A percentile compares a stretch with the other conserved stretches of the same genome.
These are phyloP conservation scores for Zosterops hypoxanthus DNA, from an alignment of 2,113 vertebrate genomes.

Conservation along the genomic window DNA sequence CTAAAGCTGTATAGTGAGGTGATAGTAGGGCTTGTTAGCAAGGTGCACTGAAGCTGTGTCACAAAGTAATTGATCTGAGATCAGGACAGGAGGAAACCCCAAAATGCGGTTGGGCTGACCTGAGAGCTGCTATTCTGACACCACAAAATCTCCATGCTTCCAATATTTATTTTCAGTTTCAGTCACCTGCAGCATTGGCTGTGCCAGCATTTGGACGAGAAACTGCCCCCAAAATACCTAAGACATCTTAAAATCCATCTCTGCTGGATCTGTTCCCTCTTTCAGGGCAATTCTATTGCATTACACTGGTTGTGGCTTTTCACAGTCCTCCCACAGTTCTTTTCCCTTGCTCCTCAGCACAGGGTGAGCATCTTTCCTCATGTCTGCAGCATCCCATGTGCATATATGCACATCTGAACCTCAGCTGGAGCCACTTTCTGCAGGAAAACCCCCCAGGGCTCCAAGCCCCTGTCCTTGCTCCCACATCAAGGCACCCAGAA, in stretches of 20 bases:
- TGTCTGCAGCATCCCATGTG: background rate
- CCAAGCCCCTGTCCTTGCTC: background rate
- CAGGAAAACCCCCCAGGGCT: background rate
- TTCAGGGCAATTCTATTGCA: background rate
- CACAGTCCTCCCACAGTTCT: background rate
- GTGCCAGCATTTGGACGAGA: background rate
- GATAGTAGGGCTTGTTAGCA: background rate
- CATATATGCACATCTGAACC: background rate
- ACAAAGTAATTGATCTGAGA: background rate
- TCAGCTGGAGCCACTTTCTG: background rate
- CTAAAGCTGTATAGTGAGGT: background rate
- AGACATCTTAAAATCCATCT: background rate
- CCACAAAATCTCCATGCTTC: background rate
- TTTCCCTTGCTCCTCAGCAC: background rate
- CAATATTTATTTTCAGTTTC: background rate
- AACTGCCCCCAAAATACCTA: background rate
- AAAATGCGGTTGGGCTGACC: background rate
- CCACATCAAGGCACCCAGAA: background rate
- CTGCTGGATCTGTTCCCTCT: background rate
- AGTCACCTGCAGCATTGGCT: rapidly evolving
- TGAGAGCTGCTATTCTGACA: background rate
- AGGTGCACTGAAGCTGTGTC: background rate
- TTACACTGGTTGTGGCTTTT: background rate
- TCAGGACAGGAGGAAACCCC: background rate
- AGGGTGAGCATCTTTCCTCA: background rate